These are phyloP conservation scores for Chloroceryle aenea DNA, from an alignment of 2,113 vertebrate genomes.

Conservation along the genomic window DNA sequence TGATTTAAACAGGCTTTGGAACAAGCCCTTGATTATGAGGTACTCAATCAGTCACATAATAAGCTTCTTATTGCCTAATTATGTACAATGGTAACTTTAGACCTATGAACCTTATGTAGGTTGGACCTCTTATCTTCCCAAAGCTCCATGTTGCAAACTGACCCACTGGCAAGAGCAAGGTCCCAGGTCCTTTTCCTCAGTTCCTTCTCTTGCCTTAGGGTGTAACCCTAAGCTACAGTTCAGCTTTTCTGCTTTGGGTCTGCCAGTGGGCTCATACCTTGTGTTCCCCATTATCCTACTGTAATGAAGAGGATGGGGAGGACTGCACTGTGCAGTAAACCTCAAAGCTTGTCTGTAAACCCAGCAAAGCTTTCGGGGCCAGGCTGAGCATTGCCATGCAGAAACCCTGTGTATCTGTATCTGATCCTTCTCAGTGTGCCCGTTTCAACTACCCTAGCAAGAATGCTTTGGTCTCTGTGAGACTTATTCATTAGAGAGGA, in stretches of 20 bases:
- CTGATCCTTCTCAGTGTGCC: background rate
- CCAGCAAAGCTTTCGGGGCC: background rate
- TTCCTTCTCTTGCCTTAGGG: background rate
- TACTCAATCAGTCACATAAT: background rate
- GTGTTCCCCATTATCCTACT: background rate
- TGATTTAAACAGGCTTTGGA: slow-evolving; percentile 56
- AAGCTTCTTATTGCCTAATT: slow-evolving; percentile 43
- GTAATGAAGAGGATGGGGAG: background rate
- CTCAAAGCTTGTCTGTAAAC: background rate
- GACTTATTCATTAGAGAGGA: background rate
- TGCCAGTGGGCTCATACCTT: background rate
- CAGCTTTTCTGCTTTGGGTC: background rate
- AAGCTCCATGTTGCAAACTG: background rate
- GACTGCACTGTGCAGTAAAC: accelerated
- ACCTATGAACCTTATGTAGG: background rate
- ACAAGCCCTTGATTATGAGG: slow-evolving; percentile 7
- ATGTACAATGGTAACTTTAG: slow-evolving; percentile 9
- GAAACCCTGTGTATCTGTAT: background rate
- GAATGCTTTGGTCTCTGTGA: background rate
- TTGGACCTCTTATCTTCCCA: background rate
- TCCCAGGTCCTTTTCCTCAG: background rate
- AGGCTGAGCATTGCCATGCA: background rate
- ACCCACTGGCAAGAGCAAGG: background rate
- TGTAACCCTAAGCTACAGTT: background rate
- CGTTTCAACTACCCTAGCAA: background rate